Conservation (phyloP, 1,140 invertebrate genomes). For the Diploscapter pachys region DNA sequence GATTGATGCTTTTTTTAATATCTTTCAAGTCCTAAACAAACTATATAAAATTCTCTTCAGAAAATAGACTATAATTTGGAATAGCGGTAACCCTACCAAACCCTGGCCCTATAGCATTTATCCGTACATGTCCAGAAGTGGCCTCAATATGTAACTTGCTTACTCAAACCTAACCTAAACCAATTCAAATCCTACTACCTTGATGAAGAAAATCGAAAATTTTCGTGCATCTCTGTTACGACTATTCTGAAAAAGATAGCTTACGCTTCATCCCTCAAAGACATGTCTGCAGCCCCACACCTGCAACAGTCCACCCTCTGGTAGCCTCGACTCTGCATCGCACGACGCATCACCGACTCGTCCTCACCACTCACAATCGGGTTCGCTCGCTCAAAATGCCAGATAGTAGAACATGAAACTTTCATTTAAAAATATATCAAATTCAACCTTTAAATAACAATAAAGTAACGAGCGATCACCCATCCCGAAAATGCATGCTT, state of each 20-base stretch:
- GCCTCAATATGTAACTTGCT: no score
- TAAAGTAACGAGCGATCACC: not conserved
- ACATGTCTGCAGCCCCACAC: conserved; percentile 18
- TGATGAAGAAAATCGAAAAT: no score
- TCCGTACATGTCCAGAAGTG: no score
- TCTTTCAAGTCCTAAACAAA: no score
- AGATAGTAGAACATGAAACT: not conserved
- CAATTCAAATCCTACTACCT: no score
- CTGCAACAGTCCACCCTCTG: conserved; percentile 9
- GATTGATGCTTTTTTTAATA: no score
- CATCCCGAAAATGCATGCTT: not conserved
- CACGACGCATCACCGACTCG: conserved; percentile 14
- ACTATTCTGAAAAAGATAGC: not conserved
- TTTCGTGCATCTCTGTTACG: not conserved
- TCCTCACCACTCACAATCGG: conserved; percentile 1
- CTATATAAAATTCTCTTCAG: not conserved
- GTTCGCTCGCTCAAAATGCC: not conserved
- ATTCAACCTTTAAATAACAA: not conserved
- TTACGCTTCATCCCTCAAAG: conserved; percentile 19
- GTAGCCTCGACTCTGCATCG: conserved; percentile 20
- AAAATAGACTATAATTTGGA: not conserved
- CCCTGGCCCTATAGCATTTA: no score
- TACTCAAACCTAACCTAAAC: no score
- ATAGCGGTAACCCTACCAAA: no score
- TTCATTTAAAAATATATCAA: not conserved